Evolutionary conservation across 2,113 vertebrate species (phyloP).

Genomic region (Pardalotus punctatus): DNA sequence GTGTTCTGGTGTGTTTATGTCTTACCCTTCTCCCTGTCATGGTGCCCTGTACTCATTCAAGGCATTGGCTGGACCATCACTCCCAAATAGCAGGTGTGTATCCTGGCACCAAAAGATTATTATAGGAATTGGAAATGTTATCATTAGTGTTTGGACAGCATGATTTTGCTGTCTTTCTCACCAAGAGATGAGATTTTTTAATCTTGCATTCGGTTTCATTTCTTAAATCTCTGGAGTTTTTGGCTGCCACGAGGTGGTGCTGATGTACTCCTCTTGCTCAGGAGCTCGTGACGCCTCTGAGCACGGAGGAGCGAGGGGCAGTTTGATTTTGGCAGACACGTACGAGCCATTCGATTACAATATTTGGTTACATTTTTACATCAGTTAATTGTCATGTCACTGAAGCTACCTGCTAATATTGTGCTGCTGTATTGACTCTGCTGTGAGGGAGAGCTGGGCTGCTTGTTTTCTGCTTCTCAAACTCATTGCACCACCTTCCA

Average conservation of each 20-base stretch:
- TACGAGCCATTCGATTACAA: neutral
- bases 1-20: neutral
- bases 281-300: neutral
- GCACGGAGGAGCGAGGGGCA: neutral
- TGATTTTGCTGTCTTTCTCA: neutral
- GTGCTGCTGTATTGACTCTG: neutral
- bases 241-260: constrained; percentile 56
- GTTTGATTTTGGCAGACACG: neutral
- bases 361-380: neutral
- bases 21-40: neutral
- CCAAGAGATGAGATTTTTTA: neutral
- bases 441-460: neutral
- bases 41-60: neutral
- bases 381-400: neutral
- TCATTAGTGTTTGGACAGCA: neutral
- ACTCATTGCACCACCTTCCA: neutral
- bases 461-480: neutral
- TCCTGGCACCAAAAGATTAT: neutral
- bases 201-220: neutral
- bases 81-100: neutral
- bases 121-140: neutral
- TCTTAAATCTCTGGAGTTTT: neutral
- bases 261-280: neutral
- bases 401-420: neutral
- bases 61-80: neutral